phyloP scores from a whole-genome alignment of 2,888 invertebrate species.

The Apoda limacodes region DNA sequence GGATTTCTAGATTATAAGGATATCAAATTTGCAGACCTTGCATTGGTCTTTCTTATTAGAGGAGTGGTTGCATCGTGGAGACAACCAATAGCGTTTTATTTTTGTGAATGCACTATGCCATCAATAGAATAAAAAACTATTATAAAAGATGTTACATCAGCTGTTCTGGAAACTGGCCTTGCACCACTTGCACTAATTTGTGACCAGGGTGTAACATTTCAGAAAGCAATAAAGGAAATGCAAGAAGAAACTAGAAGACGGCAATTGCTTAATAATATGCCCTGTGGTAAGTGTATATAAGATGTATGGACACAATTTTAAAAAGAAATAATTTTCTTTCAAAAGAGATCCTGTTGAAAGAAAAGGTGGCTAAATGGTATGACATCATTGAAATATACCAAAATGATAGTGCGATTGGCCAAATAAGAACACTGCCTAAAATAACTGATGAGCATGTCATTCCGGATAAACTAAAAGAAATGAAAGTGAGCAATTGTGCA shows the following conservation, averaged over 20 bases:
- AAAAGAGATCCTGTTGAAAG: too few species aligned
- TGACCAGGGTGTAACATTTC: constrained; percentile 18
- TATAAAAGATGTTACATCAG: constrained; percentile 6
- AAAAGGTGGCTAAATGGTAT: too few species aligned
- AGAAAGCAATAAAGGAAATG: constrained; percentile 12
- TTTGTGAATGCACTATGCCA: constrained; percentile 9
- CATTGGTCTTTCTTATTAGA: constrained; percentile 12
- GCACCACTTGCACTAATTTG: constrained; percentile 16
- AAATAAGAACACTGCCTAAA: too few species aligned
- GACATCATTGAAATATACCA: too few species aligned
- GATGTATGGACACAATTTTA: too few species aligned
- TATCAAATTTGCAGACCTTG: constrained; percentile 12
- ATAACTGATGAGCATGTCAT: too few species aligned
- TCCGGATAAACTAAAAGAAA: too few species aligned
- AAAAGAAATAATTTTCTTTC: too few species aligned
- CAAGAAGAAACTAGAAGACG: constrained; percentile 14
- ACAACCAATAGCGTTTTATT: constrained; percentile 16
- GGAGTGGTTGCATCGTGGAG: constrained; percentile 12
- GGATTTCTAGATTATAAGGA: constrained; percentile 12
- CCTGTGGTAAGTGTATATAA: too few species aligned
- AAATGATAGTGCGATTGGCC: too few species aligned
- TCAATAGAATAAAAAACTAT: constrained; percentile 8
- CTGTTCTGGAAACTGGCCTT: constrained; percentile 9
- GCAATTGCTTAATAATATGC: constrained; percentile 9
- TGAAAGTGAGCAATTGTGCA: too few species aligned